phyloP scores from a whole-genome alignment of 2,888 invertebrate genomes.

The Himalopsyche kuldschensis region DNA sequence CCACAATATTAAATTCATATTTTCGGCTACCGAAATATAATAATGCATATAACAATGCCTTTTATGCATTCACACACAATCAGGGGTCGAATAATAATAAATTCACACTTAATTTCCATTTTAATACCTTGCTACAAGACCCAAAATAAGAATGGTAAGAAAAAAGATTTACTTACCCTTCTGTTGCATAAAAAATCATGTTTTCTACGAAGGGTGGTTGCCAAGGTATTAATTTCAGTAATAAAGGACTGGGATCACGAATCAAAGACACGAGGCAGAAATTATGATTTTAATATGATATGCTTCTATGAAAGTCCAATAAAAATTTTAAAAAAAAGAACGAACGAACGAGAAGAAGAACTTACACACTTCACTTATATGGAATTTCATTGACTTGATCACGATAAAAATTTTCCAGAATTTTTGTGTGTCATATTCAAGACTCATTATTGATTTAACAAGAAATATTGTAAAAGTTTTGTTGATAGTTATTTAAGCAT shows the following conservation, averaged over 20 bases:
- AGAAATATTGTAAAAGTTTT: too few species aligned
- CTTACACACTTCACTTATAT: too few species aligned
- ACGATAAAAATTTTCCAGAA: too few species aligned
- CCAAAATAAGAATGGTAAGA: background rate
- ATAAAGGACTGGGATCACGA: background rate
- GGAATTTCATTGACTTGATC: too few species aligned
- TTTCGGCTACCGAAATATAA: constrained; percentile 29
- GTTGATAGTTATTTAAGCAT: too few species aligned
- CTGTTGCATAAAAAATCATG: background rate
- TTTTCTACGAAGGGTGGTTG: background rate
- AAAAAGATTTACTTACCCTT: background rate
- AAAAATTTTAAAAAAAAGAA: too few species aligned
- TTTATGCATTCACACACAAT: constrained; percentile 30
- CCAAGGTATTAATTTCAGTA: background rate
- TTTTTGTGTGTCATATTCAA: too few species aligned
- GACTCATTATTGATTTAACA: too few species aligned
- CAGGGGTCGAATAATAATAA: constrained; percentile 27
- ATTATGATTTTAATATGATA: background rate
- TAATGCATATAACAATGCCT: constrained; percentile 21
- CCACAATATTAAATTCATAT: background rate
- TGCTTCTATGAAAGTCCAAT: too few species aligned
- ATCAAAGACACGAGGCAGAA: background rate
- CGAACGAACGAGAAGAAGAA: background rate
- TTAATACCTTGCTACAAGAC: constrained; percentile 12
- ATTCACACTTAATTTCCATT: constrained; percentile 38